phyloP scores from a whole-genome alignment of 1,140 invertebrate species.

The Episyrphus balteatus region DNA sequence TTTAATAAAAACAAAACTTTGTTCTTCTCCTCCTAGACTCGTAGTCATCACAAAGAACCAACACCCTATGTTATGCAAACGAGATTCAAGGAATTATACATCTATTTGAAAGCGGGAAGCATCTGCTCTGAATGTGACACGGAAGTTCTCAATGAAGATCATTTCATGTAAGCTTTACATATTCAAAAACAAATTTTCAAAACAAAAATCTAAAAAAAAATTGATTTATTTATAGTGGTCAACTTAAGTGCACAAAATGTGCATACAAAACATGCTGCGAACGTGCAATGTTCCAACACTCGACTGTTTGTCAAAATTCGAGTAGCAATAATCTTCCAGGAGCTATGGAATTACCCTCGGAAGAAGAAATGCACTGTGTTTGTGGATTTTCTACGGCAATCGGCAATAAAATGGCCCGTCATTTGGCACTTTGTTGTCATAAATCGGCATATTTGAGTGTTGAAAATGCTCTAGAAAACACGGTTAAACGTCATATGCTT shows the following conservation, averaged over 20 bases:
- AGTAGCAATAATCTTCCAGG: conserved; percentile 17
- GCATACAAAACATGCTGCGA: conserved; percentile 64
- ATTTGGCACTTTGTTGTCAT: conserved; percentile 49
- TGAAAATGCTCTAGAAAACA: conserved; percentile 45
- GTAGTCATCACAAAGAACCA: conserved; percentile 28
- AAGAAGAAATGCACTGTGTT: conserved; percentile 54
- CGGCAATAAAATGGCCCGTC: conserved; percentile 53
- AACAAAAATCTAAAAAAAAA: not conserved
- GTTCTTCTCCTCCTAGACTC: conserved; percentile 8
- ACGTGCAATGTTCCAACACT: conserved; percentile 60
- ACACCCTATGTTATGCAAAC: conserved; percentile 20
- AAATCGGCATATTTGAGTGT: conserved; percentile 49
- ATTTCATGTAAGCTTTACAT: conserved; percentile 22
- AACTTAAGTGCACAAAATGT: conserved; percentile 60
- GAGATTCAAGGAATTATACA: conserved; percentile 25
- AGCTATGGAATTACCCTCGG: conserved; percentile 42
- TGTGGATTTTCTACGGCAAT: conserved; percentile 60
- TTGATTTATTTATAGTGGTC: conserved; percentile 45
- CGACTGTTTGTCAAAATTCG: conserved; percentile 44
- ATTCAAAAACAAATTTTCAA: not conserved
- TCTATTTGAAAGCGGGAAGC: conserved; percentile 20
- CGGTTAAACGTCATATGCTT: conserved; percentile 43
- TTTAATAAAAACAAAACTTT: too few species aligned
- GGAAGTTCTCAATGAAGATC: conserved; percentile 25
- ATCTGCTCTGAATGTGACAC: conserved; percentile 31